phyloP scores from a whole-genome alignment of 53 echinoderm and acorn worm genomes.

The Luidia sarsii region DNA sequence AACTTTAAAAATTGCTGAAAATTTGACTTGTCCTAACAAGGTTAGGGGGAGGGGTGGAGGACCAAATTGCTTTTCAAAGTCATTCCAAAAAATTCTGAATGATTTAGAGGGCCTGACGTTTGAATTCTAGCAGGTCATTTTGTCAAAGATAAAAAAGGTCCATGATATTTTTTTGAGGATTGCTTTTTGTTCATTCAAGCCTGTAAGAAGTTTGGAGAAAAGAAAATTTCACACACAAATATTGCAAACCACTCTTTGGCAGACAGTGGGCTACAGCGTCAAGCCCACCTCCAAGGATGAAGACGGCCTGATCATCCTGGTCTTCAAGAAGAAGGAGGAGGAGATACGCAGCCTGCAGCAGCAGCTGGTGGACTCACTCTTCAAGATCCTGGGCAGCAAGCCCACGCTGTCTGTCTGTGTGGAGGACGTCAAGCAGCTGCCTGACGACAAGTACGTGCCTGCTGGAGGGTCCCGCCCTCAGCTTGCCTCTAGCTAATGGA shows the following conservation, averaged over 20 bases:
- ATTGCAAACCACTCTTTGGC: neutral
- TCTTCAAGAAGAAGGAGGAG: slow-evolving; percentile 92
- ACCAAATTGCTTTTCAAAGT: no score
- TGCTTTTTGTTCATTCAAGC: neutral
- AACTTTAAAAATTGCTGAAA: neutral
- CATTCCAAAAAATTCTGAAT: no score
- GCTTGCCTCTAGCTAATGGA: no score
- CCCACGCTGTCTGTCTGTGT: slow-evolving; percentile 91
- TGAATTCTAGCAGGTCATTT: no score
- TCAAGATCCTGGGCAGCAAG: slow-evolving; percentile 88
- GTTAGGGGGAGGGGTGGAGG: neutral
- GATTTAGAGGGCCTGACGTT: no score
- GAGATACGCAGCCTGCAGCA: slow-evolving; percentile 81
- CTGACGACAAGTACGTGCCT: slow-evolving; percentile 82
- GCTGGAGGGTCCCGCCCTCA: no score
- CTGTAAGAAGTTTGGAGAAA: neutral
- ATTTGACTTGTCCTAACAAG: neutral
- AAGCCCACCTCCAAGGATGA: slow-evolving; percentile 80
- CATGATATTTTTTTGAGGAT: no score
- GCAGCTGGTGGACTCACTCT: slow-evolving; percentile 90
- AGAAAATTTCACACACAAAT: neutral
- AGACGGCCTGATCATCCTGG: slow-evolving; percentile 91
- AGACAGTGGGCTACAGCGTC: slow-evolving; percentile 97
- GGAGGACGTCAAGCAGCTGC: slow-evolving; percentile 88
- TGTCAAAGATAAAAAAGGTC: no score